These are phyloP conservation scores for Hylia prasina DNA, from an alignment of 2,113 vertebrate species.

Conservation along the genomic window DNA sequence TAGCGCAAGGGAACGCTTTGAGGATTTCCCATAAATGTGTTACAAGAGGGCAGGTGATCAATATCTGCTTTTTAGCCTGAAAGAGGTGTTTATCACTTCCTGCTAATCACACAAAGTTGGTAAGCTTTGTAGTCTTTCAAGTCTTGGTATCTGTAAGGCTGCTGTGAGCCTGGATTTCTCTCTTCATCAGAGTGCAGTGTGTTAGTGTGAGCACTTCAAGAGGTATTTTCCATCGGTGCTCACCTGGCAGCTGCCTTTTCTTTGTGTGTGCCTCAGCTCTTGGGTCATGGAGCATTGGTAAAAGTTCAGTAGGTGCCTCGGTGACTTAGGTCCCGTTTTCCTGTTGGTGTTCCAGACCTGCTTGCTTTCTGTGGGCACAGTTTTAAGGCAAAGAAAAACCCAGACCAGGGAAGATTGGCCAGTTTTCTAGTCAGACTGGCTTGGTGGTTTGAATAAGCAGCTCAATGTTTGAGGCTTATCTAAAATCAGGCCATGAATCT, in stretches of 20 bases:
- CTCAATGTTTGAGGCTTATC: background rate
- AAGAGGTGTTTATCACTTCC: background rate
- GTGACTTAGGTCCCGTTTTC: background rate
- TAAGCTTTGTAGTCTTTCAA: background rate
- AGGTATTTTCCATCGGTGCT: background rate
- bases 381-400: background rate
- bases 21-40: background rate
- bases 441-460: conserved; percentile 25
- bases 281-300: background rate
- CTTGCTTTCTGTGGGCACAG: background rate
- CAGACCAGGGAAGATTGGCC: background rate
- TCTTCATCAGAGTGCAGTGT: background rate
- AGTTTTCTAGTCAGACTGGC: conserved; percentile 35
- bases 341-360: background rate
- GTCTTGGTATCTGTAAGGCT: background rate
- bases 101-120: background rate
- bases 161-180: background rate
- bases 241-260: background rate
- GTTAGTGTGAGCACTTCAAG: fast-evolving
- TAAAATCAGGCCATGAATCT: conserved; percentile 7
- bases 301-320: background rate
- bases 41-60: background rate
- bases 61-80: background rate
- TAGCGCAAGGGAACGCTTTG: background rate
- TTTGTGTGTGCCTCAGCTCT: background rate